Percentiles rank a stretch among this genome's conserved stretches.
Evolutionary conservation across 2,113 vertebrate species (phyloP).

Genomic region (Circaetus gallicus): DNA sequence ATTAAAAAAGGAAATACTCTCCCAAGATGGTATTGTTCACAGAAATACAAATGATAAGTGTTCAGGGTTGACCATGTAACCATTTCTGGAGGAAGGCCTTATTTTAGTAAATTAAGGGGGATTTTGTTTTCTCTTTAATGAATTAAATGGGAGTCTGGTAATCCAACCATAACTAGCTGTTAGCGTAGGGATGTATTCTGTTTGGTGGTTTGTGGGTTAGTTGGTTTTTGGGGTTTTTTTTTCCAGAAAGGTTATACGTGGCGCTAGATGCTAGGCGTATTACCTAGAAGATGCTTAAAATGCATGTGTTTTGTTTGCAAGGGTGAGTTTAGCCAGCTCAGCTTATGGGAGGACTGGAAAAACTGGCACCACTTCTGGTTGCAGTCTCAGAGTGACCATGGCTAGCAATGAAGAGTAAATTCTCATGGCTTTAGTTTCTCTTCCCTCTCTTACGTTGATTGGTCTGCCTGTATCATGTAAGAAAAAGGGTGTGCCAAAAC

Average conservation of each 20-base stretch:
- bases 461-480: background rate
- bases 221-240: background rate
- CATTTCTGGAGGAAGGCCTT: background rate
- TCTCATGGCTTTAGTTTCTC: background rate
- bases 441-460: background rate
- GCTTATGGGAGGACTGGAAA: background rate
- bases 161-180: background rate
- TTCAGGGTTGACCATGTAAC: background rate
- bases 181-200: background rate
- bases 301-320: background rate
- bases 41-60: background rate
- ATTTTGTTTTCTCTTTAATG: background rate
- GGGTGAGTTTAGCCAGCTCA: background rate
- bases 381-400: background rate
- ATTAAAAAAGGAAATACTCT: background rate
- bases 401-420: background rate
- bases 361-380: background rate
- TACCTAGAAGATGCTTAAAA: background rate
- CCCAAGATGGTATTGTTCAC: background rate
- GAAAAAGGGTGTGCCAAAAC: background rate
- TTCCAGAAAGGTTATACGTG: background rate
- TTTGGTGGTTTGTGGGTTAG: background rate
- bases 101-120: background rate
- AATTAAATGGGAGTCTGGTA: background rate
- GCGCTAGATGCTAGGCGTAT: rapidly evolving